Evolutionary conservation across 2,888 invertebrate genomes (phyloP).

Genomic region (Tetheella fluctuosa): DNA sequence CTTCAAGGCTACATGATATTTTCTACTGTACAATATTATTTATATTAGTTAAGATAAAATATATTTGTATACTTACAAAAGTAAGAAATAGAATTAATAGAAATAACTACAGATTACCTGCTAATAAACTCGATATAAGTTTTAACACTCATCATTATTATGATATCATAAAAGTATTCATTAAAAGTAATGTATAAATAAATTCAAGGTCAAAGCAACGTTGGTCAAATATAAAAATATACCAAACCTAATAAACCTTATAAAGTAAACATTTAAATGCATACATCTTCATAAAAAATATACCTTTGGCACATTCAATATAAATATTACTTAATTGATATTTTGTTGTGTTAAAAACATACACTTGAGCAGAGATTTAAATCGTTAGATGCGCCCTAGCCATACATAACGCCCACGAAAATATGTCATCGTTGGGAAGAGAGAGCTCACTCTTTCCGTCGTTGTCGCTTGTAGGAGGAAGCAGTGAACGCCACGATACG

Average conservation of each 20-base stretch:
- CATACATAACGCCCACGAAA: too few species aligned
- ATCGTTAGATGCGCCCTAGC: too few species aligned
- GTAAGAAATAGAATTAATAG: constrained; percentile 6
- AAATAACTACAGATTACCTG: constrained; percentile 1
- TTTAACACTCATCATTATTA: background rate
- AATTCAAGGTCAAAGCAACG: background rate
- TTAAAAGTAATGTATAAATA: background rate
- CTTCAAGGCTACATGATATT: constrained; percentile 48
- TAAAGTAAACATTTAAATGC: background rate
- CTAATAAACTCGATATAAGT: constrained; percentile 4
- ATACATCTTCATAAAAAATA: background rate
- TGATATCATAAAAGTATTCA: background rate
- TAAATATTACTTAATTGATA: too few species aligned
- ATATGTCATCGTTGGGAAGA: too few species aligned
- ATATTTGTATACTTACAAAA: constrained; percentile 13
- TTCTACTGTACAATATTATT: background rate
- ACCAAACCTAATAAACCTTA: background rate
- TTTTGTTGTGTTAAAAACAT: background rate
- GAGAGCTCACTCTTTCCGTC: too few species aligned
- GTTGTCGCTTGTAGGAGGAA: too few species aligned
- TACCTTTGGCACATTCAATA: background rate
- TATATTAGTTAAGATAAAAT: constrained; percentile 9
- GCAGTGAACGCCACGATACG: too few species aligned
- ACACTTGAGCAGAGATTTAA: too few species aligned
- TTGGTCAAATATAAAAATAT: background rate